Evolutionary conservation across 35 echinoderm and acorn worm species (phyloP).

Genomic region (Strongylocentrotus purpuratus): DNA sequence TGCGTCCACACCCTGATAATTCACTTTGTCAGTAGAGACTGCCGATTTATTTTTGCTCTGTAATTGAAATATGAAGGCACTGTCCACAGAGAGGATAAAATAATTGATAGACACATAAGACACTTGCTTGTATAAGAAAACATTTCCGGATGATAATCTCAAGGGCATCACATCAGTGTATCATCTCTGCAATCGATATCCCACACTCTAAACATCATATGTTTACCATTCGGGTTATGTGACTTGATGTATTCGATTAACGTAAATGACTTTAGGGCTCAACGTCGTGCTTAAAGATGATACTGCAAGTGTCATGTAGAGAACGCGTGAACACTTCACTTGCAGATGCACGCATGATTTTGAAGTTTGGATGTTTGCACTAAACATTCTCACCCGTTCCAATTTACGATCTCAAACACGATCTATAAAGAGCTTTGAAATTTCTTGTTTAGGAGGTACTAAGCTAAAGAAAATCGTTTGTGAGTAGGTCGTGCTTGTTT

Average conservation of each 20-base stretch:
- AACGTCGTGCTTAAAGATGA: not conserved
- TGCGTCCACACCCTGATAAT: no score
- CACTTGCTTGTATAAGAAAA: not conserved
- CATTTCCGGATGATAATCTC: not conserved
- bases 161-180: not conserved
- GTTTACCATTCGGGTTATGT: not conserved
- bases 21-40: not conserved
- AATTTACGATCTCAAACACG: no score
- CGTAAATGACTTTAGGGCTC: not conserved
- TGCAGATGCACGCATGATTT: not conserved
- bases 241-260: not conserved
- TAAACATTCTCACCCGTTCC: no score
- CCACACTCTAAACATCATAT: not conserved
- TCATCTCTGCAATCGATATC: slow-evolving; percentile 8
- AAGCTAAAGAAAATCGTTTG: no score
- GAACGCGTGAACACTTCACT: not conserved
- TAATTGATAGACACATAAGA: no score
- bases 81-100: not conserved
- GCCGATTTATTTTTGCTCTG: not conserved
- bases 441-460: no score
- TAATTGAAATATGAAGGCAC: not conserved
- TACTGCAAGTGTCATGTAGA: not conserved
- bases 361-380: no score
- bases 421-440: no score
- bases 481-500: no score